Evolutionary conservation across 2,888 invertebrate species (phyloP), one percentile per base, ranked within the genome.

Genomic region (Melangyna quadrimaculata): DNA sequence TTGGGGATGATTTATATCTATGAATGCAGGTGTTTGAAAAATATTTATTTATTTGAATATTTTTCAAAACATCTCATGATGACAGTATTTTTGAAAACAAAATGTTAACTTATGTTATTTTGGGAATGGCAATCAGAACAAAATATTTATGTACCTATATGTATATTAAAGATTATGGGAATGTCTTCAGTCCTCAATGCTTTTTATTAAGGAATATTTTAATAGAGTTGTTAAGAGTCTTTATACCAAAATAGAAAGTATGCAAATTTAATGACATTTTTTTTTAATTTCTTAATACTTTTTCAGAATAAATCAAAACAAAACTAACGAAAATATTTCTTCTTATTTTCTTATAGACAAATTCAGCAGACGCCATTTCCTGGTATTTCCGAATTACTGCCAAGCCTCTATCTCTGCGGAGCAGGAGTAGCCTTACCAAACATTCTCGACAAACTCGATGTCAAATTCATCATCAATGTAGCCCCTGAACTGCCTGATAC

Each of bases 401-500:
- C 95, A 69, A 94, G 94, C 29, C 93, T 98, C 24, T 96, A 95
- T 91, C 94, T 98, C 45, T 95, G 96, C 88, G 97, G 97, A 14
- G 97, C 97, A 0, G 95, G 95, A 65, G 95, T 95, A 0, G 93
- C 95, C 22, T 94, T 95, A 63, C 95, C 95, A 1, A 94, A 95
- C 3, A 94, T 95, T 61, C 93, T 98, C 40, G 94, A 94, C 87
- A 94, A 94, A 2, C 92, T 95, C 37, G 94, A 94, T 57, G 95
- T 98, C 67, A 95, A 95, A 1, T 95, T 96, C 89, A 95, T 98
- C 45, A 94, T 98, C 71, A 97, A 96, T 90, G 96, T 95, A 22
- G 97, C 97, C 0, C 95, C 96, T 0, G 98, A 98, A 90, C 93
- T 97, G 57, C 97, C 97, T 0, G 94, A 95, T 72, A 93, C 94